Evolutionary conservation across 2,888 invertebrate genomes (phyloP).

Genomic region (Dorcus parallelipipedus): DNA sequence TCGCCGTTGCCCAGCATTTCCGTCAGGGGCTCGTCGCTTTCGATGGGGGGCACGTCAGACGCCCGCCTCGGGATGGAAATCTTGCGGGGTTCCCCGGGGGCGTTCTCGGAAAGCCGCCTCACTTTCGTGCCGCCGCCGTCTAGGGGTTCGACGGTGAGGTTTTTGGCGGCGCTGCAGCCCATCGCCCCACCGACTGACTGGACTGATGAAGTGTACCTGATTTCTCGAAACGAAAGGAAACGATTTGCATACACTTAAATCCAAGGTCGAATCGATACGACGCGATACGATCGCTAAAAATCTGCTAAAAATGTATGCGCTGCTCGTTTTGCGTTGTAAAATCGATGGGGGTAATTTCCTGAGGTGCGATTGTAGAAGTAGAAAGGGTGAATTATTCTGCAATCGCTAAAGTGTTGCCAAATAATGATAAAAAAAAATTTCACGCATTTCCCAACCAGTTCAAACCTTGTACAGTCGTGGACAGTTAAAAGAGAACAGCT

Average conservation of each 20-base stretch:
- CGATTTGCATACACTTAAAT: neutral
- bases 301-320: too few relatives aligned
- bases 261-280: neutral
- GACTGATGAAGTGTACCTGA: neutral
- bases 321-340: too few relatives aligned
- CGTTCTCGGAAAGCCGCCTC: slow-evolving; percentile 23
- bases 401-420: too few relatives aligned
- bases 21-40: slow-evolving; percentile 39
- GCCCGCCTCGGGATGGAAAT: slow-evolving; percentile 31
- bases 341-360: too few relatives aligned
- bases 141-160: slow-evolving; percentile 40
- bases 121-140: slow-evolving; percentile 31
- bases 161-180: slow-evolving; percentile 46
- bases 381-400: too few relatives aligned
- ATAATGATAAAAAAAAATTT: too few relatives aligned
- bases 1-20: slow-evolving; percentile 36
- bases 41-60: slow-evolving; percentile 36
- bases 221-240: neutral
- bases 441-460: too few relatives aligned
- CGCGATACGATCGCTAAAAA: neutral
- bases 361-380: too few relatives aligned
- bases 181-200: slow-evolving; percentile 21
- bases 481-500: too few relatives aligned
- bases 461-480: too few relatives aligned
- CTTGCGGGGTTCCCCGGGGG: slow-evolving; percentile 25